Percentiles rank a stretch among this genome's conserved stretches.
These are phyloP conservation scores for Aurelia sp. DNA, from an alignment of 30 jellyfish, hydroid and myxozoan species.

Conservation along the genomic window DNA sequence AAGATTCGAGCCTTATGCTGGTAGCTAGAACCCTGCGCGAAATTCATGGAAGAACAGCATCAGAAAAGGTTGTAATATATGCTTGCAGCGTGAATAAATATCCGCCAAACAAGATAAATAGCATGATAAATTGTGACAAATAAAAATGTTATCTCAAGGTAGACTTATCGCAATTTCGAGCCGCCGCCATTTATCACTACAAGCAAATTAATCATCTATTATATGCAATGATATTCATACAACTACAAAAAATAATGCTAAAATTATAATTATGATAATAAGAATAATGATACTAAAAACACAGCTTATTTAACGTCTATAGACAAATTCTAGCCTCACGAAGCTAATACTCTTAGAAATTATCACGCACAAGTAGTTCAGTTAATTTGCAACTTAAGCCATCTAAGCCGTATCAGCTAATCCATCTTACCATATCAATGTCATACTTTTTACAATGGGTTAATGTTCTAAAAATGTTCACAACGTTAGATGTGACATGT, in stretches of 20 bases:
- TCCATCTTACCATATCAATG: background rate
- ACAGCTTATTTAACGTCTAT: conserved; percentile 71
- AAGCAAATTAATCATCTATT: conserved; percentile 39
- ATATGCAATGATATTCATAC: conserved; percentile 56
- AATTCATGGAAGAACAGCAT: background rate
- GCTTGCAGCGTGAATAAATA: conserved; percentile 61
- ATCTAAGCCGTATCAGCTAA: conserved; percentile 35
- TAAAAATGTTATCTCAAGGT: conserved; percentile 57
- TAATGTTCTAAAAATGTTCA: too few relatives aligned
- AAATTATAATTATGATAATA: background rate
- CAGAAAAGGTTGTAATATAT: conserved; percentile 9
- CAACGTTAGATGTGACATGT: too few relatives aligned
- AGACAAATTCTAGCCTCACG: conserved; percentile 64
- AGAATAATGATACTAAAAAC: conserved; percentile 19
- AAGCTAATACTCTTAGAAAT: conserved; percentile 25
- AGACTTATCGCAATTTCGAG: conserved; percentile 29
- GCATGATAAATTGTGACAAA: conserved; percentile 57
- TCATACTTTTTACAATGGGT: background rate
- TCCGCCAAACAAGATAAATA: conserved; percentile 74
- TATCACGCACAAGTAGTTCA: conserved; percentile 32
- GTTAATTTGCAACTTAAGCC: background rate
- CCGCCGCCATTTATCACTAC: conserved; percentile 44
- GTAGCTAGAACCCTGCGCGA: too few relatives aligned
- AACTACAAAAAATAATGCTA: conserved; percentile 53
- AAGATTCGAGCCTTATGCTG: too few relatives aligned